Conservation (phyloP, 2,113 vertebrate species). For the Pseudolaguvia tuberculata region DNA sequence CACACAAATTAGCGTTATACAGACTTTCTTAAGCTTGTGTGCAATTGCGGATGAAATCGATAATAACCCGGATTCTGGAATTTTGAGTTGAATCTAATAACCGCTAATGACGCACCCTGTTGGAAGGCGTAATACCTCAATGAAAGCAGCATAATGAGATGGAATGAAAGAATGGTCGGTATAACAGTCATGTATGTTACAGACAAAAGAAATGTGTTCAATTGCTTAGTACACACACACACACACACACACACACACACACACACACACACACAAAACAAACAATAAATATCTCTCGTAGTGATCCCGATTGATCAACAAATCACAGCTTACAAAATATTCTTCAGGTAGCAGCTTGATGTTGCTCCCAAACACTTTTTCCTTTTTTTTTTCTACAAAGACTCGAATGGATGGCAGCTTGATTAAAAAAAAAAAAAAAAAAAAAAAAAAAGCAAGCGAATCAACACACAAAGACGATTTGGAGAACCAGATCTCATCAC, state of each 20-base stretch:
- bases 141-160: background rate
- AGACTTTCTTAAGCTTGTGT: background rate
- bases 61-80: background rate
- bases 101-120: background rate
- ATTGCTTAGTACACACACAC: too few relatives aligned
- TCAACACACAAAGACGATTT: background rate
- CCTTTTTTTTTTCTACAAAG: conserved; percentile 28
- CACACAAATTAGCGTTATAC: background rate
- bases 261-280: too few relatives aligned
- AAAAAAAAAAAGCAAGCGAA: background rate
- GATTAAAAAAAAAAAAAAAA: background rate
- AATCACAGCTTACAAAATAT: conserved; percentile 6
- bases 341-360: conserved; percentile 12
- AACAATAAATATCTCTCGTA: conserved; percentile 2
- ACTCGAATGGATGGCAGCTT: conserved; percentile 13
- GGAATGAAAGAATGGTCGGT: background rate
- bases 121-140: background rate
- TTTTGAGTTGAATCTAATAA: background rate
- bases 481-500: too few relatives aligned
- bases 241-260: too few relatives aligned
- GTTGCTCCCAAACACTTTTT: background rate
- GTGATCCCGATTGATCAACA: background rate
- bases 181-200: background rate
- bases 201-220: background rate
- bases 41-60: conserved; percentile 42